Evolutionary conservation across 2,797 vertebrate species (phyloP).

Genomic region (Epinephelus malabaricus): DNA sequence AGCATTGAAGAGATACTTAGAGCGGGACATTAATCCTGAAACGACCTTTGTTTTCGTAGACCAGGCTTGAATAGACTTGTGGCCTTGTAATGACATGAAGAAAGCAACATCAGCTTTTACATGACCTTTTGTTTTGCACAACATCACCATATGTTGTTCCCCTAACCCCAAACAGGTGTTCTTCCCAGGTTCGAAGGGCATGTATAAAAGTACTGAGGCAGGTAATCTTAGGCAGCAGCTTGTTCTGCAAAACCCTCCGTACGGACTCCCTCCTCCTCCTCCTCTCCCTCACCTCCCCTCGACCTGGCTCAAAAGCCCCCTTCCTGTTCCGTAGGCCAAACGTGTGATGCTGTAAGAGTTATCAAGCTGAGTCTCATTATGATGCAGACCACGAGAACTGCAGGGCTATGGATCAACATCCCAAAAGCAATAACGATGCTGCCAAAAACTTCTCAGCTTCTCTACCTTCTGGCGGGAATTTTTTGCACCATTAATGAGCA

Average conservation of each 20-base stretch:
- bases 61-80: conserved; percentile 14
- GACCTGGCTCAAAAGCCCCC: conserved; percentile 20
- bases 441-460: conserved; percentile 42
- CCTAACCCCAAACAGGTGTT: conserved; percentile 57
- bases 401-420: conserved; percentile 55
- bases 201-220: conserved; percentile 38
- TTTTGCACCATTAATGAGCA: conserved; percentile 45
- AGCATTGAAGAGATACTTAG: not conserved
- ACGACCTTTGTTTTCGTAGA: conserved; percentile 22
- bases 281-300: not conserved
- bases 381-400: conserved; percentile 64
- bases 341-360: conserved; percentile 37
- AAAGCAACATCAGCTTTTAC: conserved; percentile 38
- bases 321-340: conserved; percentile 25
- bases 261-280: not conserved
- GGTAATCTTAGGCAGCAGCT: conserved; percentile 45
- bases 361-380: conserved; percentile 60
- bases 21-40: conserved; percentile 25
- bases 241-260: conserved; percentile 26
- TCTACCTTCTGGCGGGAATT: not conserved
- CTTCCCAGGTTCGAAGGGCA: conserved; percentile 40
- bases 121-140: conserved; percentile 42
- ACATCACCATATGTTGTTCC: conserved; percentile 61
- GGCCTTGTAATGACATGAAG: conserved; percentile 26
- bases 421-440: conserved; percentile 59